Percentiles rank a stretch among this genome's conserved stretches.
These are phyloP conservation scores for Hypselothyrea guttata DNA, from an alignment of 2,888 invertebrate genomes.

Conservation along the genomic window DNA sequence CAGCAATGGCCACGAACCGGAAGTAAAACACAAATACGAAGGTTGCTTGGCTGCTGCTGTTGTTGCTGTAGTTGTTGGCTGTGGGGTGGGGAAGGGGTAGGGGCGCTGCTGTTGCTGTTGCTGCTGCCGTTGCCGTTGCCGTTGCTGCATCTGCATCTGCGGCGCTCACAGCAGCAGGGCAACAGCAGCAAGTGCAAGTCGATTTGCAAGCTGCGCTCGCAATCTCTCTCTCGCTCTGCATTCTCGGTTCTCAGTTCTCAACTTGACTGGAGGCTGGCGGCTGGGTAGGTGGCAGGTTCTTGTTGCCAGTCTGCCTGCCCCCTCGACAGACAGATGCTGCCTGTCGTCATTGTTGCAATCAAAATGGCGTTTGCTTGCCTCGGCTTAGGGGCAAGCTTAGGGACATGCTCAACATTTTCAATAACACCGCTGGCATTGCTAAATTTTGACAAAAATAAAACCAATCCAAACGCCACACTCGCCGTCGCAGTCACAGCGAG, in stretches of 20 bases:
- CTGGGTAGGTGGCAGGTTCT: constrained; percentile 54
- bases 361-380: constrained; percentile 50
- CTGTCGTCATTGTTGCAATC: constrained; percentile 55
- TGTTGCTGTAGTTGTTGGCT: constrained; percentile 23
- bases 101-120: constrained; percentile 27
- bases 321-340: constrained; percentile 45
- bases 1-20: constrained; percentile 52
- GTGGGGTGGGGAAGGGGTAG: too few relatives aligned
- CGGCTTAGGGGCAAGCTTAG: constrained; percentile 13
- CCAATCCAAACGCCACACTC: constrained; percentile 19
- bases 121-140: constrained; percentile 55
- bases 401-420: constrained; percentile 38
- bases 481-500: constrained; percentile 6
- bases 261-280: constrained; percentile 4
- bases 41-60: constrained; percentile 29
- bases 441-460: constrained; percentile 56
- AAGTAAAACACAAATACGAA: constrained; percentile 65
- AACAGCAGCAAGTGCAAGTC: constrained; percentile 73
- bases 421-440: constrained; percentile 46
- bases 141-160: constrained; percentile 80
- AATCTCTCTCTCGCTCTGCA: constrained; percentile 8
- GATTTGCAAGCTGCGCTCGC: constrained; percentile 48
- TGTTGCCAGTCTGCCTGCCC: constrained; percentile 17
- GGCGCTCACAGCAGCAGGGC: constrained; percentile 77
- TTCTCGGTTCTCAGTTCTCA: constrained; percentile 11